Base-by-base conservation (phyloP, 2,797 vertebrate genomes). In the Craterocephalus amniculus region DNA sequence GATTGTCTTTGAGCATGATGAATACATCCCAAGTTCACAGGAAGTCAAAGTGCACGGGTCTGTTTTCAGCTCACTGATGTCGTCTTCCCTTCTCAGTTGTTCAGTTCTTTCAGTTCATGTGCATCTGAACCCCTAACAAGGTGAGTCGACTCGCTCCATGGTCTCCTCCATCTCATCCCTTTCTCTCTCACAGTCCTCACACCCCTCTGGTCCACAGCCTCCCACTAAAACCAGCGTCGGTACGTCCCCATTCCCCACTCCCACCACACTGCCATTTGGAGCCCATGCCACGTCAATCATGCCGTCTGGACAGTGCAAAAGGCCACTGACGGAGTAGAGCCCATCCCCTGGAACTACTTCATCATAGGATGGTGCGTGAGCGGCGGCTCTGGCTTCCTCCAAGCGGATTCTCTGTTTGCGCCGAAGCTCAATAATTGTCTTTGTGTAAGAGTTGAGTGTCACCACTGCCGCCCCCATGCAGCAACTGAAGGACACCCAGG, bases 391-490 rank as follows among this genome's bases (percentile, higher is more conserved):
- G 0, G 87, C 89, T 62, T 95, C 92, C 58, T 95, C 93, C 78
- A 94, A 56, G 1, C 85, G 87, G 12, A 93, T 88, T 71, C 92
- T 93, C 86, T 92, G 92, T 11, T 83, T 87, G 80, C 92, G 93
- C 1, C 87, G 93, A 45, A 94, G 90, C 86, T 96, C 95, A 4
- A 96, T 93, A 78, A 94, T 89, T 31, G 95, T 96, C 84, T 96
- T 96, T 13, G 95, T 96, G 90, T 96, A 96, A 60, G 94, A 95
- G 88, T 96, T 96, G 73, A 96, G 94, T 0, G 95, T 96, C 68
- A 96, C 89, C 45, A 96, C 95, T 0, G 95, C 94, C 12, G 95
- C 94, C 0, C 93, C 95, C 96, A 96, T 96, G 65, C 95, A 96
- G 80, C 95, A 95, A 14, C 94, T 95, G 79, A 96, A 96, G 63